Percentiles rank a stretch among this genome's conserved stretches.
Conservation (phyloP, 2,113 vertebrate species). For the Trematocara marginatum region DNA sequence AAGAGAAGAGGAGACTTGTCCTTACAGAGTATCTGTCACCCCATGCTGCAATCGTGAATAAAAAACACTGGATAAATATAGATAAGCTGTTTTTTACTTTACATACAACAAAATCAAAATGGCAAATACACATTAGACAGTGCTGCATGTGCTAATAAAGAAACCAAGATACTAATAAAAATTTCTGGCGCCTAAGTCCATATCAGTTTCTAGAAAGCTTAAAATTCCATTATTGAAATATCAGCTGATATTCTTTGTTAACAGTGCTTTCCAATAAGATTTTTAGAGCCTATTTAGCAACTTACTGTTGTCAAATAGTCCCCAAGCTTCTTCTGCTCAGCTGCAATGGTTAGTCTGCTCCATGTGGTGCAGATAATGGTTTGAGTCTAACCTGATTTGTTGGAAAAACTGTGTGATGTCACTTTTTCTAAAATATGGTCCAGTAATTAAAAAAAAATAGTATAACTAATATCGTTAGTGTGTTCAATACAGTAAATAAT, state of each 20-base stretch:
- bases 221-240: not conserved
- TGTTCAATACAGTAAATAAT: not conserved
- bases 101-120: not conserved
- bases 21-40: not conserved
- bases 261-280: not conserved
- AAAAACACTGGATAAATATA: conserved; percentile 7
- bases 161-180: not conserved
- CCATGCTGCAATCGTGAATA: conserved; percentile 18
- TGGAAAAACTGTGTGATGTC: not conserved
- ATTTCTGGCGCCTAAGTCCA: not conserved
- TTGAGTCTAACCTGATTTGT: not conserved
- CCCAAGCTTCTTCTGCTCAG: not conserved
- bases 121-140: not conserved
- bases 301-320: not conserved
- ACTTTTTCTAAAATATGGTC: not conserved
- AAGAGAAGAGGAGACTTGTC: not conserved
- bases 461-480: not conserved
- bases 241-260: not conserved
- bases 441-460: not conserved
- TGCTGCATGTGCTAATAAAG: not conserved
- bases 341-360: not conserved
- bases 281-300: not conserved
- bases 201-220: not conserved
- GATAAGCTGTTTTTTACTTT: not conserved
- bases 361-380: not conserved